A percentile compares a stretch with the other conserved stretches of the same genome.
Conservation (phyloP, 2,113 vertebrate genomes). For the Cromileptes altivelis region DNA sequence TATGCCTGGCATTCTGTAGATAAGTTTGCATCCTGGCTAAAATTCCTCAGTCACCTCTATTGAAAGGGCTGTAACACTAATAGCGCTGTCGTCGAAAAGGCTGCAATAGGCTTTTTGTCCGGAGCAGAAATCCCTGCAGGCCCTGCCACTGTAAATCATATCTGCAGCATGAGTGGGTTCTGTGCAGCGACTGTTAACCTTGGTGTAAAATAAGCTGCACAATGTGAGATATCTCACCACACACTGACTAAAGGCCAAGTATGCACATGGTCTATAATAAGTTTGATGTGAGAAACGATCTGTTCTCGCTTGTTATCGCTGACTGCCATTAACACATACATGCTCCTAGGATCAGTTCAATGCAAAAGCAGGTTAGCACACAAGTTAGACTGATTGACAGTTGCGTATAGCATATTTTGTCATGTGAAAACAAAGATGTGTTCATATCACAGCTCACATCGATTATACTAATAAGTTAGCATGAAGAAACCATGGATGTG, state of each 20-base stretch:
- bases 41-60: constrained; percentile 30
- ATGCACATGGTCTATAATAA: constrained; percentile 29
- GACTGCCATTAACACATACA: neutral
- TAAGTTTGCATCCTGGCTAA: constrained; percentile 9
- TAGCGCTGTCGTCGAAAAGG: constrained; percentile 17
- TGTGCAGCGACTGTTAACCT: constrained; percentile 23
- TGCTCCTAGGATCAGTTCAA: neutral
- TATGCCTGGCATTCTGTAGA: constrained; percentile 2
- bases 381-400: neutral
- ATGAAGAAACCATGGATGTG: neutral
- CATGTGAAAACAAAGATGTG: neutral
- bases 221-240: constrained; percentile 19
- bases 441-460: neutral
- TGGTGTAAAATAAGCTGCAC: constrained; percentile 37
- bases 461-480: neutral
- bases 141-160: constrained; percentile 31
- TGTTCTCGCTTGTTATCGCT: constrained; percentile 6
- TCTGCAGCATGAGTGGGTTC: constrained; percentile 17
- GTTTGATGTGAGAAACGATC: constrained; percentile 28
- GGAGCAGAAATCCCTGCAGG: neutral
- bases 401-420: neutral
- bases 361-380: neutral
- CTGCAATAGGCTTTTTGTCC: constrained; percentile 16
- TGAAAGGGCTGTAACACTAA: constrained; percentile 28
- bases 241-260: constrained; percentile 1